Conservation (phyloP, 1,140 invertebrate species). For the Bombus superbus region DNA sequence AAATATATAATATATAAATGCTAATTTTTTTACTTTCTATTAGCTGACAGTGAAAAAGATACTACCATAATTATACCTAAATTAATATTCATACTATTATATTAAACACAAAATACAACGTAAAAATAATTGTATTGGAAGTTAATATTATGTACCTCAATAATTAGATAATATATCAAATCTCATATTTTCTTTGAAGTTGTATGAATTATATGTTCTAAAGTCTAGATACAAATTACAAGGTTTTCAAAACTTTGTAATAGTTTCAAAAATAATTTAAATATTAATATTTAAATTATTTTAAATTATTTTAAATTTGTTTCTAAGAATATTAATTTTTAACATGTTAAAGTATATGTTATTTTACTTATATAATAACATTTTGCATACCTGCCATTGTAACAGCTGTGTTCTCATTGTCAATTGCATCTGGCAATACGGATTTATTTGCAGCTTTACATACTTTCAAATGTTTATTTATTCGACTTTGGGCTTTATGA, state of each 20-base stretch:
- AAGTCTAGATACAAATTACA: background rate
- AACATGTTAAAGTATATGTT: background rate
- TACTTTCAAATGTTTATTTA: slow-evolving; percentile 88
- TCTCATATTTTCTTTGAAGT: slow-evolving; percentile 1
- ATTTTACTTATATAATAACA: slow-evolving; percentile 25
- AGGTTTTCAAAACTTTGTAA: background rate
- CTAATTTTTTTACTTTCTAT: background rate
- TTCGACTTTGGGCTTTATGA: slow-evolving; percentile 88
- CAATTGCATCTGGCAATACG: slow-evolving; percentile 91
- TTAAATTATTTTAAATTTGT: background rate
- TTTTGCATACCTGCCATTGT: slow-evolving; percentile 84
- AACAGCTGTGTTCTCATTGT: slow-evolving; percentile 89
- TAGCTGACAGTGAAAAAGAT: background rate
- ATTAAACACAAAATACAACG: slow-evolving; percentile 1
- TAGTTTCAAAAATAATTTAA: background rate
- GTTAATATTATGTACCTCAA: slow-evolving; percentile 31
- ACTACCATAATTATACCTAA: background rate
- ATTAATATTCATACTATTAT: background rate
- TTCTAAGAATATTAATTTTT: background rate
- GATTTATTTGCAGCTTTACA: slow-evolving; percentile 95
- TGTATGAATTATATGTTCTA: background rate
- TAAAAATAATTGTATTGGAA: slow-evolving; percentile 11
- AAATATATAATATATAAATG: background rate
- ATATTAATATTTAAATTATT: no score
- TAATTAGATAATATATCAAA: background rate